These are phyloP conservation scores for Athene noctua DNA, from an alignment of 2,113 vertebrate species.

Conservation along the genomic window DNA sequence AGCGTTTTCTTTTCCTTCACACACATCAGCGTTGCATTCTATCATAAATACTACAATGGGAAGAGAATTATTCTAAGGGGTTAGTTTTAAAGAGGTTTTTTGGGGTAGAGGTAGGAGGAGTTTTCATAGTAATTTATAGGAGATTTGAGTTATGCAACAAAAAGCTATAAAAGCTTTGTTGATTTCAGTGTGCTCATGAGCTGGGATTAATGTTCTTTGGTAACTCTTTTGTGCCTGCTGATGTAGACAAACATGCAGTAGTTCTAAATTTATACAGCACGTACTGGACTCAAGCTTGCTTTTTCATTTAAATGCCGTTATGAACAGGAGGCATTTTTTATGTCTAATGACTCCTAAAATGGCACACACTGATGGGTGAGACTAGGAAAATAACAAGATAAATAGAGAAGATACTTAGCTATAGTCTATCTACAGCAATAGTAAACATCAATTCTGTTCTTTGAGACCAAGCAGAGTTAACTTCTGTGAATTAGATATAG, in stretches of 20 bases:
- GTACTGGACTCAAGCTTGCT: neutral
- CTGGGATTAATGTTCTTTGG: constrained; percentile 18
- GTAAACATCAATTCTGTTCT: neutral
- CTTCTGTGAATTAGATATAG: neutral
- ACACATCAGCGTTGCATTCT: neutral
- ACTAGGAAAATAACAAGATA: neutral
- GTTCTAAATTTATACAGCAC: neutral
- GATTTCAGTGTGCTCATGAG: constrained; percentile 1
- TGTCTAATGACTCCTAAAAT: constrained; percentile 1
- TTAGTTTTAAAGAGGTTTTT: constrained; percentile 1
- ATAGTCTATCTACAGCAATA: neutral
- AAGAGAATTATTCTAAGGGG: neutral
- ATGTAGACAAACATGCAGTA: constrained; percentile 16
- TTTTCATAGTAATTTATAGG: neutral
- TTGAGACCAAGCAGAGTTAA: neutral
- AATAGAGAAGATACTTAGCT: neutral
- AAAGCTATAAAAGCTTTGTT: constrained; percentile 7
- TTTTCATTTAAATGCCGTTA: neutral
- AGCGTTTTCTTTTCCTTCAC: neutral
- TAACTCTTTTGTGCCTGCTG: constrained; percentile 17
- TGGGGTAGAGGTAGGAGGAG: neutral
- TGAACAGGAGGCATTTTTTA: constrained; percentile 1
- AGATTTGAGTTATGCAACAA: neutral
- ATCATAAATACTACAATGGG: neutral
- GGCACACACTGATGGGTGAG: neutral